phyloP scores from a whole-genome alignment of 2,888 invertebrate genomes.

The Crepidodera aurea region DNA sequence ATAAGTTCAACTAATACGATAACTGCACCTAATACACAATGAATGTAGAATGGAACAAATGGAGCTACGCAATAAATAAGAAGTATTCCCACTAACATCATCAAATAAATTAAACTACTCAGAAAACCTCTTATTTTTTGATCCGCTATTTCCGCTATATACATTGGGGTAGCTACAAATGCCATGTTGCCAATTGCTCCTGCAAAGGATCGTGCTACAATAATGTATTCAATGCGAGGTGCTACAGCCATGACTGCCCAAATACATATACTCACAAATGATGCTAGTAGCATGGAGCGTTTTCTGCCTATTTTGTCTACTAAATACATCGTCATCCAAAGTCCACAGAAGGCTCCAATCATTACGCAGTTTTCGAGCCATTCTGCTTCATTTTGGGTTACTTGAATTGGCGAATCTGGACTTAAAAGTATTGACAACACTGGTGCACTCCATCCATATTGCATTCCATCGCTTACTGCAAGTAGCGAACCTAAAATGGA shows the following conservation, averaged over 20 bases:
- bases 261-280: constrained; percentile 53
- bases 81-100: constrained; percentile 56
- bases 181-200: constrained; percentile 55
- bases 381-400: constrained; percentile 47
- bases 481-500: constrained; percentile 57
- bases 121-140: constrained; percentile 56
- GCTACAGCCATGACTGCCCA: constrained; percentile 58
- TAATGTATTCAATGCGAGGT: constrained; percentile 52
- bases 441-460: constrained; percentile 61
- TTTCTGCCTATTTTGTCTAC: constrained; percentile 56
- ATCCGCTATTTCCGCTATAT: constrained; percentile 58
- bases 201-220: constrained; percentile 54
- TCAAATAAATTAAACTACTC: constrained; percentile 55
- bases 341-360: constrained; percentile 53
- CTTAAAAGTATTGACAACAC: constrained; percentile 48
- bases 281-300: constrained; percentile 56
- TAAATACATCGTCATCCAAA: constrained; percentile 55
- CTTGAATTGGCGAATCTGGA: constrained; percentile 49
- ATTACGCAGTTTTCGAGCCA: constrained; percentile 54
- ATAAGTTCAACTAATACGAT: constrained; percentile 51
- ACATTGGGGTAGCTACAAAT: constrained; percentile 59
- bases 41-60: constrained; percentile 52
- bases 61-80: constrained; percentile 55
- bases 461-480: constrained; percentile 60
- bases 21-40: constrained; percentile 53